phyloP scores from a whole-genome alignment of 2,797 vertebrate genomes.

The Ceryle rudis region DNA sequence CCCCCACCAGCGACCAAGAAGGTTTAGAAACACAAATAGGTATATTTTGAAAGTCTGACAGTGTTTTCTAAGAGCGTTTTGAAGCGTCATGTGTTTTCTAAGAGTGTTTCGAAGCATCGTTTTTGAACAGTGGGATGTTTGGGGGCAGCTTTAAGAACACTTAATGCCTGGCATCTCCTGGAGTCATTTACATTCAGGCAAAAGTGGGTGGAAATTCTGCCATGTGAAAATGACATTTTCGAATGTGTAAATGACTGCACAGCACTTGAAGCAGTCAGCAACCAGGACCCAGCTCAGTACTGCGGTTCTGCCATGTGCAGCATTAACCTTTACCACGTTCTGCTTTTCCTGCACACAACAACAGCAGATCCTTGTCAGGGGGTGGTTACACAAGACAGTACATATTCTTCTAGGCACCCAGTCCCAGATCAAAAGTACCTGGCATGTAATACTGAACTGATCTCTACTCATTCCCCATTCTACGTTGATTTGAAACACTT shows the following conservation, averaged over 20 bases:
- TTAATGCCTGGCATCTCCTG: constrained; percentile 37
- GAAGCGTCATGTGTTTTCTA: neutral
- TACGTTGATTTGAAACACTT: constrained; percentile 13
- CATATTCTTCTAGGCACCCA: constrained; percentile 22
- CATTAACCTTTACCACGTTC: constrained; percentile 50
- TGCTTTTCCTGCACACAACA: constrained; percentile 17
- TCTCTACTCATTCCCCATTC: neutral
- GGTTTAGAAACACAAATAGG: neutral
- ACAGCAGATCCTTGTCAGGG: constrained; percentile 56
- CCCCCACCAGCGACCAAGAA: neutral
- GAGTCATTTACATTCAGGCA: constrained; percentile 48
- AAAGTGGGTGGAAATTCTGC: constrained; percentile 64
- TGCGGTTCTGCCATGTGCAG: constrained; percentile 41
- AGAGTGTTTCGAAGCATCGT: neutral
- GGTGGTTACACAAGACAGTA: neutral
- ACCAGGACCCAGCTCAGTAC: neutral
- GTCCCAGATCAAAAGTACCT: constrained; percentile 18
- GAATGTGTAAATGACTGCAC: constrained; percentile 56
- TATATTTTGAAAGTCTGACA: neutral
- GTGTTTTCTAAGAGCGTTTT: constrained; percentile 12
- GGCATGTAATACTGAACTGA: neutral
- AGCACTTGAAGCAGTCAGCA: neutral
- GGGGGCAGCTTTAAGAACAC: constrained; percentile 58
- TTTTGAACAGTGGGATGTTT: constrained; percentile 12
- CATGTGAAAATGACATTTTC: constrained; percentile 36